Evolutionary conservation across 2,113 vertebrate genomes (phyloP).

Genomic region (Chauna torquata): DNA sequence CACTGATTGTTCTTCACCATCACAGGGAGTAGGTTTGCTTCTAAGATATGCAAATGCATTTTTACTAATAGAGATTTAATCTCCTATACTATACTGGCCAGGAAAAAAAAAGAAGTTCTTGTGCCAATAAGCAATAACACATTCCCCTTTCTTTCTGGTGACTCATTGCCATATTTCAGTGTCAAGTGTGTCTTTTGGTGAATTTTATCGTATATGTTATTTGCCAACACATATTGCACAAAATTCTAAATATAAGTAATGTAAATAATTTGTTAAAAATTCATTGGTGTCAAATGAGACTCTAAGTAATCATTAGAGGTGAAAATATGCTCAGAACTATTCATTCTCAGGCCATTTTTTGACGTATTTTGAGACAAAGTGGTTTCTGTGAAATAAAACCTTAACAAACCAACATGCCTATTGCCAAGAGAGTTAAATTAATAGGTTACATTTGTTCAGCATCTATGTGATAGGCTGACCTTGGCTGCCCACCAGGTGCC

Average conservation of each 20-base stretch:
- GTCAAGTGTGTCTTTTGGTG: background rate
- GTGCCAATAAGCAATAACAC: background rate
- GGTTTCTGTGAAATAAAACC: background rate
- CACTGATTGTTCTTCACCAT: background rate
- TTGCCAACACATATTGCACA: background rate
- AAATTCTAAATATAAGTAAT: background rate
- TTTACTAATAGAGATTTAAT: background rate
- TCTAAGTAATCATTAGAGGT: background rate
- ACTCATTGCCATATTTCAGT: background rate
- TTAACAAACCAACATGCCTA: rapidly evolving
- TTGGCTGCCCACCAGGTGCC: background rate
- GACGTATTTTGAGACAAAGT: background rate
- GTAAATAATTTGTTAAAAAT: background rate
- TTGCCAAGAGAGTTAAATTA: background rate
- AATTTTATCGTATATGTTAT: background rate
- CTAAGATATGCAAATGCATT: background rate
- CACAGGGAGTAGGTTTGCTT: background rate
- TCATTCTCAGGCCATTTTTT: background rate
- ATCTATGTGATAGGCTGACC: background rate
- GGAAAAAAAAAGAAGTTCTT: background rate
- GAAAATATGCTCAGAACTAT: background rate
- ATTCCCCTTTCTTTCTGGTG: background rate
- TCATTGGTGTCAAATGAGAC: background rate
- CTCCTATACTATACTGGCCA: background rate
- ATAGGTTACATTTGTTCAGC: background rate